Evolutionary conservation across 2,888 invertebrate genomes (phyloP), one percentile per base, ranked within the genome.

Genomic region (Sesia bembeciformis): DNA sequence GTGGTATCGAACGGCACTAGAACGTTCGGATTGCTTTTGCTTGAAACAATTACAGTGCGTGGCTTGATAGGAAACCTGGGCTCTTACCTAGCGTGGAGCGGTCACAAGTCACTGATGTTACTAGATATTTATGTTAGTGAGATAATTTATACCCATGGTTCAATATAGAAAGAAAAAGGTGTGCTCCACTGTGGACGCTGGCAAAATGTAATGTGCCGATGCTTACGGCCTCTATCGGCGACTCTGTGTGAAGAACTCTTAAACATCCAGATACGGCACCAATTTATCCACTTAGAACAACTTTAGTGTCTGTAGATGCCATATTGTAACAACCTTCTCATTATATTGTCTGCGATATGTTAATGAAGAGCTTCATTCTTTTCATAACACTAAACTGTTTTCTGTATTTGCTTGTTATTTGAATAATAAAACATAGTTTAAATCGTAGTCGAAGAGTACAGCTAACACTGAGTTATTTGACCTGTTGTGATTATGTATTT

Each of bases 161-260:
- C 23, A 23, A 23, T 23, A 23, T 23, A 23, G 23, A 23, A 23
- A 23, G 23, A 50, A 50, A 39, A 50, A 8, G 74, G 72, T 74
- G 79, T 79, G 81, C 74, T 77, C 78, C 79, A 78, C 66, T 72
- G 74, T 72, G 78, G 74, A 70, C 76, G 83, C 81, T 79, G 82
- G 81, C 76, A 75, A 72, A 81, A 74, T 81, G 80, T 81, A 78
- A 78, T 86, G 76, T 86, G 85, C 74, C 78, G 74, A 76, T 74
- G 75, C 76, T 70, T 74, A 70, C 81, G 79, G 81, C 75, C 80
- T 84, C 79, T 79, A 77, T 78, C 77, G 84, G 77, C 81, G 66
- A 71, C 78, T 79, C 73, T 77, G 78, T 72, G 66, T 63, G 60
- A 70, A 80, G 87, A 79, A 66, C 60, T 41, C 49, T 52, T 57